phyloP scores from a whole-genome alignment of 2,888 invertebrate species.

The Latheticus oryzae region DNA sequence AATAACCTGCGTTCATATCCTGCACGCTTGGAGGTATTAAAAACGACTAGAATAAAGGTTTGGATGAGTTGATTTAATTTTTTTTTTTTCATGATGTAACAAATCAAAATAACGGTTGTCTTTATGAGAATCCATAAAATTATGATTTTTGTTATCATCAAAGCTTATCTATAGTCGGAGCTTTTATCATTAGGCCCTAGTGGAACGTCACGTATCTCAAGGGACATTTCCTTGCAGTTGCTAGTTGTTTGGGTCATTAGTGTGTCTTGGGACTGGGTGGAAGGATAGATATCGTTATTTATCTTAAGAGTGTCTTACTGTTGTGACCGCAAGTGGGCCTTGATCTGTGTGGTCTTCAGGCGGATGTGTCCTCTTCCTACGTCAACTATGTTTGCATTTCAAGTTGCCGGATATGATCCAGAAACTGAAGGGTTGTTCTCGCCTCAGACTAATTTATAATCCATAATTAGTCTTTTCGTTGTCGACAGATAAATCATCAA shows the following conservation, averaged over 20 bases:
- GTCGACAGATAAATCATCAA: too few species aligned
- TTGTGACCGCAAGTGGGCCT: slow-evolving; percentile 61
- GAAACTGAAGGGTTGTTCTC: slow-evolving; percentile 63
- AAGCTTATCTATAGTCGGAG: slow-evolving; percentile 28
- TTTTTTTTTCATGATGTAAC: too few species aligned
- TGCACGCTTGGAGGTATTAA: too few species aligned
- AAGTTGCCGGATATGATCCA: slow-evolving; percentile 61
- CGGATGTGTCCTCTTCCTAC: slow-evolving; percentile 59
- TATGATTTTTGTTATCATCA: slow-evolving; percentile 47
- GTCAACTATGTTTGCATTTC: slow-evolving; percentile 63
- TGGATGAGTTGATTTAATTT: too few species aligned
- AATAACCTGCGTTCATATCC: slow-evolving; percentile 64
- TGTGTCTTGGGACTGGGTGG: slow-evolving; percentile 60
- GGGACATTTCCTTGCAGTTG: slow-evolving; percentile 58
- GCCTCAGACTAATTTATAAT: too few species aligned
- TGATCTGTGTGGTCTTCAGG: slow-evolving; percentile 62
- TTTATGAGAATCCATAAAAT: slow-evolving; percentile 41
- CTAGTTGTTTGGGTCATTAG: slow-evolving; percentile 65
- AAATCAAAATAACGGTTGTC: slow-evolving; percentile 6
- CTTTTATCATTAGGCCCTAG: slow-evolving; percentile 37
- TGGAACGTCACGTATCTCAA: slow-evolving; percentile 58
- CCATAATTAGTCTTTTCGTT: too few species aligned
- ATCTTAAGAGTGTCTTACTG: slow-evolving; percentile 64
- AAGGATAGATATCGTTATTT: slow-evolving; percentile 65
- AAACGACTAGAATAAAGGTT: too few species aligned